phyloP scores from a whole-genome alignment of 2,113 vertebrate genomes.

The Noturus placidus region DNA sequence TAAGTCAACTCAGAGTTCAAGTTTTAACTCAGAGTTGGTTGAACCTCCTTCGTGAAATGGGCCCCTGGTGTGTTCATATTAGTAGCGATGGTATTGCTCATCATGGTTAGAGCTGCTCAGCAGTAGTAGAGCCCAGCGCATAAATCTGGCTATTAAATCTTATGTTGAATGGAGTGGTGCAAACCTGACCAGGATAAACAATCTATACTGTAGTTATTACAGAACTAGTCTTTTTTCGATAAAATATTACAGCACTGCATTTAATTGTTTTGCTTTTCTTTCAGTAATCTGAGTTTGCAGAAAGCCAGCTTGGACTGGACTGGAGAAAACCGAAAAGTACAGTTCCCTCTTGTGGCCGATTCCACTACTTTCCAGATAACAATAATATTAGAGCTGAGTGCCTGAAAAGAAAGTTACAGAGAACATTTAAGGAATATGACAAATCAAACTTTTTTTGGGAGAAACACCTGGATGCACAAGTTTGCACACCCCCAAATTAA shows the following conservation, averaged over 20 bases:
- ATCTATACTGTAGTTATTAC: neutral
- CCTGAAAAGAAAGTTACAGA: neutral
- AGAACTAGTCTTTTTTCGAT: neutral
- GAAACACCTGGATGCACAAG: no score
- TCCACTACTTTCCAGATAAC: neutral
- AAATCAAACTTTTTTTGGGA: no score
- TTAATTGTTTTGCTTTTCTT: neutral
- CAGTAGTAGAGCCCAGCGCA: neutral
- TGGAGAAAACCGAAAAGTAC: neutral
- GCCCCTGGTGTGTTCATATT: neutral
- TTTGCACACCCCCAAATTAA: no score
- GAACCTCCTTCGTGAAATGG: no score
- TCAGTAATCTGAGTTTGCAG: neutral
- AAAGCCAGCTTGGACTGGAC: neutral
- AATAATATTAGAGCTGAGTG: neutral
- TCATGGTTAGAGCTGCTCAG: neutral
- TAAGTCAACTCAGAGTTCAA: no score
- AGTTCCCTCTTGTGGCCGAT: conserved; percentile 33
- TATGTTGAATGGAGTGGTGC: neutral
- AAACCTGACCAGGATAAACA: neutral
- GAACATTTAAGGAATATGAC: neutral
- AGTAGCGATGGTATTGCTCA: no score
- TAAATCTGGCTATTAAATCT: neutral
- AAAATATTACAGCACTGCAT: neutral
- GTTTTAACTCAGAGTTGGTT: no score